Conservation (phyloP, 2,113 vertebrate species). For the Cavia aperea region DNA sequence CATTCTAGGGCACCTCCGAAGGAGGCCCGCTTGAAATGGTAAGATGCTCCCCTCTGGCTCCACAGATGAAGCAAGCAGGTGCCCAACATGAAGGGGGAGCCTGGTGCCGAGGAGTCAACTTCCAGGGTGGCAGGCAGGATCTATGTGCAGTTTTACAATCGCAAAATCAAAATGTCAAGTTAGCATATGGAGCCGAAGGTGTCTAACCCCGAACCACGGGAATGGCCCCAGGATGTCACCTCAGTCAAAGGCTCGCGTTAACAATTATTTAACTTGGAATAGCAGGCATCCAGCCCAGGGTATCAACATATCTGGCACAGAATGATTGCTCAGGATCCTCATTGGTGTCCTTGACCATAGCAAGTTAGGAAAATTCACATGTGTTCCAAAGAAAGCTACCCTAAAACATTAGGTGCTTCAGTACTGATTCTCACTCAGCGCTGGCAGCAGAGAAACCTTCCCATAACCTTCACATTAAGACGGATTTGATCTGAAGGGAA, state of each 20-base stretch:
- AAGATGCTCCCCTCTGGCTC: not conserved
- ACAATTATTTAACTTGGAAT: constrained; percentile 32
- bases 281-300: not conserved
- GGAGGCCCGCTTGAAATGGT: constrained; percentile 25
- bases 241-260: constrained; percentile 3
- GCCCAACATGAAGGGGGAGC: not conserved
- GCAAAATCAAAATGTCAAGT: constrained; percentile 18
- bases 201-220: not conserved
- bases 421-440: not conserved
- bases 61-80: not conserved
- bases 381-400: not conserved
- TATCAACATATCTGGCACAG: not conserved
- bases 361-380: not conserved
- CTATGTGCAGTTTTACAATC: not conserved
- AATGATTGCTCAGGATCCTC: not conserved
- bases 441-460: not conserved
- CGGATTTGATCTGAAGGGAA: not conserved
- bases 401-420: not conserved
- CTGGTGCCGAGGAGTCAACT: not conserved
- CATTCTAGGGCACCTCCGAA: constrained; percentile 26
- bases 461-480: not conserved
- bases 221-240: not conserved
- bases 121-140: not conserved
- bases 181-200: not conserved
- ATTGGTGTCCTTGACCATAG: not conserved